phyloP scores from a whole-genome alignment of 1,140 invertebrate species.

The Drosophila sproati region DNA sequence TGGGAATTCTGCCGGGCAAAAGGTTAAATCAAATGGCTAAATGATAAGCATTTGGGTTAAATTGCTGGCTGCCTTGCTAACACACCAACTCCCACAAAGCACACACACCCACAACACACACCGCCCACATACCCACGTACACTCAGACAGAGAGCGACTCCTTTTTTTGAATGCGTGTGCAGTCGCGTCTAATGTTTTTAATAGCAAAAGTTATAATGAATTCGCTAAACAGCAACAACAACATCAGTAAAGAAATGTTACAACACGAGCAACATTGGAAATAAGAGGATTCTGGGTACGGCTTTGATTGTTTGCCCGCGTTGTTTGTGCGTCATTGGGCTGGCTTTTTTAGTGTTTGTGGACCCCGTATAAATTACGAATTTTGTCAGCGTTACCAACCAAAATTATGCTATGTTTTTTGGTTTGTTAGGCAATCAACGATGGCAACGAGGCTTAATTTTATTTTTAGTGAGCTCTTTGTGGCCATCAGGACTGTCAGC shows the following conservation, averaged over 20 bases:
- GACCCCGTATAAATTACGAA: conserved; percentile 48
- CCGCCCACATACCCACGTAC: neutral
- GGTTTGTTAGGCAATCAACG: conserved; percentile 75
- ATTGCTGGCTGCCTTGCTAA: conserved; percentile 51
- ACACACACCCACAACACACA: conserved; percentile 1
- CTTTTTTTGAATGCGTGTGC: conserved; percentile 56
- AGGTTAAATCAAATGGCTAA: conserved; percentile 83
- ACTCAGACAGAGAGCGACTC: conserved; percentile 10
- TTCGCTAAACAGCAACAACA: conserved; percentile 72
- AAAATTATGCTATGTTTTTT: conserved; percentile 67
- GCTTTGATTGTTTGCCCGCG: conserved; percentile 57
- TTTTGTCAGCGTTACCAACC: conserved; percentile 54
- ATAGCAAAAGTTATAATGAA: conserved; percentile 83
- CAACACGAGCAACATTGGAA: conserved; percentile 15
- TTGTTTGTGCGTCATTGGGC: conserved; percentile 31
- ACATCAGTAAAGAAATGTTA: neutral
- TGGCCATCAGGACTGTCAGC: conserved; percentile 46
- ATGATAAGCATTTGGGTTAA: conserved; percentile 83
- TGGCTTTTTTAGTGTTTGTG: conserved; percentile 27
- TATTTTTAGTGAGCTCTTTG: conserved; percentile 69
- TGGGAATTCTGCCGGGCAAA: conserved; percentile 56
- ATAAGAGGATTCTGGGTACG: conserved; percentile 21
- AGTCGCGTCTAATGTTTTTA: conserved; percentile 80
- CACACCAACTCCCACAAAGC: conserved; percentile 12
- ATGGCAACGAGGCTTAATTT: conserved; percentile 60